phyloP scores from a whole-genome alignment of 1,140 invertebrate species.

The Nasonia vitripennis region DNA sequence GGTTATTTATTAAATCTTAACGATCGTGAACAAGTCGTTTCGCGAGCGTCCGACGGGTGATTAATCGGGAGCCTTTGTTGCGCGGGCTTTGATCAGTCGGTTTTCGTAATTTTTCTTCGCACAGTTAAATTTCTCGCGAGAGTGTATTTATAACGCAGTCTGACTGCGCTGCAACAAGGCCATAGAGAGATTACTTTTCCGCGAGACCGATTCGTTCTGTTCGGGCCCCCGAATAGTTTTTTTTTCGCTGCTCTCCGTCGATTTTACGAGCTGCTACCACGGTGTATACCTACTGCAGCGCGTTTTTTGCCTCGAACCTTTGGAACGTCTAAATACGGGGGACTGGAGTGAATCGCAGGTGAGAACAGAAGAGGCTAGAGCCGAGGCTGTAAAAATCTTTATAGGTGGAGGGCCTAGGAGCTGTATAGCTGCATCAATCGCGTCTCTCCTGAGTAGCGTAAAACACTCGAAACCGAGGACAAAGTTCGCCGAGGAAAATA shows the following conservation, averaged over 20 bases:
- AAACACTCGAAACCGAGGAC: neutral
- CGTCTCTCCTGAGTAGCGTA: neutral
- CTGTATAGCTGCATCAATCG: neutral
- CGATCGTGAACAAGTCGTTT: slow-evolving; percentile 32
- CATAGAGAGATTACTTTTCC: neutral
- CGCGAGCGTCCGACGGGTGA: neutral
- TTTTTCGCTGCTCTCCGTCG: neutral
- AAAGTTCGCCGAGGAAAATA: neutral
- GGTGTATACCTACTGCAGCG: neutral
- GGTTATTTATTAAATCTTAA: slow-evolving; percentile 39
- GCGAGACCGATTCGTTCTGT: slow-evolving; percentile 16
- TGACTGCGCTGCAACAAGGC: neutral
- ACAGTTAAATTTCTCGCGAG: neutral
- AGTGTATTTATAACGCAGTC: neutral
- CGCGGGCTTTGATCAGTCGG: too few species aligned
- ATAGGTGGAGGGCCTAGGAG: neutral
- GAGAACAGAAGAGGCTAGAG: neutral
- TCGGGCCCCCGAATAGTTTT: neutral
- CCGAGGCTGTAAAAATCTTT: slow-evolving; percentile 22
- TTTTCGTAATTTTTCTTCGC: too few species aligned
- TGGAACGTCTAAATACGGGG: slow-evolving; percentile 36
- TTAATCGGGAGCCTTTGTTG: too few species aligned
- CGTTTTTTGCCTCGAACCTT: slow-evolving; percentile 20
- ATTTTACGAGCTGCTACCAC: slow-evolving; percentile 45
- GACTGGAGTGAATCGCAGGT: slow-evolving; percentile 18